These are phyloP conservation scores for Cheumatopsyche charites DNA, from an alignment of 1,140 invertebrate species.

Conservation along the genomic window DNA sequence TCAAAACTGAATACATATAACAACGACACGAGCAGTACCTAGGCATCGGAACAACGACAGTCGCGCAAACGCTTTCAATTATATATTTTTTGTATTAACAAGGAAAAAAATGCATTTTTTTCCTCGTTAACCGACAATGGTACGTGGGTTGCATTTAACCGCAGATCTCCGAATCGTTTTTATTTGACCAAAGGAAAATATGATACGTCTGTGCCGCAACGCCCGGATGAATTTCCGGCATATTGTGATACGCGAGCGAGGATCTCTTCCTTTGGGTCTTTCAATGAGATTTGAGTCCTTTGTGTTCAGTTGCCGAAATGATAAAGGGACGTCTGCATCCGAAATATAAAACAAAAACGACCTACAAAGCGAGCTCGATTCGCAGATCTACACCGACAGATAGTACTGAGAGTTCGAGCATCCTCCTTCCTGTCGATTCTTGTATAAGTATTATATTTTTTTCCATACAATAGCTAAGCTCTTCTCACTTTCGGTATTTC, in stretches of 20 bases:
- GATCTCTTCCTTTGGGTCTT: slow-evolving; percentile 40
- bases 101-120: too few relatives aligned
- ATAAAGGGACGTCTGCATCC: slow-evolving; percentile 47
- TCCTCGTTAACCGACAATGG: too few relatives aligned
- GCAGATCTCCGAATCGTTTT: slow-evolving; percentile 7
- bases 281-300: slow-evolving; percentile 42
- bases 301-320: slow-evolving; percentile 32
- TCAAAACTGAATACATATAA: too few relatives aligned
- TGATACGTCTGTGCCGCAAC: slow-evolving; percentile 38
- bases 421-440: slow-evolving; percentile 47
- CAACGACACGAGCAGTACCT: too few relatives aligned
- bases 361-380: slow-evolving; percentile 26
- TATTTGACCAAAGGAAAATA: slow-evolving; percentile 30
- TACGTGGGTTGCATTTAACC: slow-evolving; percentile 23
- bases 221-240: slow-evolving; percentile 43
- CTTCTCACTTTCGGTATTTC: slow-evolving; percentile 19
- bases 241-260: slow-evolving; percentile 28
- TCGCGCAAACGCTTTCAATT: too few relatives aligned
- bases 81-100: not conserved
- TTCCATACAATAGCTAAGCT: slow-evolving; percentile 20
- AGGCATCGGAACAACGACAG: too few relatives aligned
- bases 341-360: slow-evolving; percentile 40
- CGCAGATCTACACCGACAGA: slow-evolving; percentile 48
- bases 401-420: slow-evolving; percentile 40
- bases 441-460: too few relatives aligned